A percentile compares a stretch with the other conserved stretches of the same genome.
phyloP scores from a whole-genome alignment of 1,140 invertebrate genomes.

The Venustaconcha ellipsiformis region DNA sequence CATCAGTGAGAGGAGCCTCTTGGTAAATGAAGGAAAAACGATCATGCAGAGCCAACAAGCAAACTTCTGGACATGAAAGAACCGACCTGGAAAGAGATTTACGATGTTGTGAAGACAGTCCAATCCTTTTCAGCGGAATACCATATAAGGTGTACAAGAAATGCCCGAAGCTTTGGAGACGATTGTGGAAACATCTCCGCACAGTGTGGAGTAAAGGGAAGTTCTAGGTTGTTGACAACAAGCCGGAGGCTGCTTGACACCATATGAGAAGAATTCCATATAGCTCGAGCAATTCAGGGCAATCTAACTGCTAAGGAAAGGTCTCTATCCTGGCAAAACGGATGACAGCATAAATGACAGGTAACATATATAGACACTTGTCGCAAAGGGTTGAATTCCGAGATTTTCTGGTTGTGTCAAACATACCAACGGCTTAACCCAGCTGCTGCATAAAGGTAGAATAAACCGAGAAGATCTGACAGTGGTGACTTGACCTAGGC shows the following conservation, averaged over 20 bases:
- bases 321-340: slow-evolving; percentile 12
- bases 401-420: slow-evolving; percentile 17
- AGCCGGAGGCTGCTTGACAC: too few relatives aligned
- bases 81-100: slow-evolving; percentile 10
- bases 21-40: background rate
- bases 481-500: background rate
- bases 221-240: too few relatives aligned
- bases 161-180: slow-evolving; percentile 12
- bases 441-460: slow-evolving; percentile 4
- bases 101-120: too few relatives aligned
- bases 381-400: slow-evolving; percentile 25
- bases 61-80: slow-evolving; percentile 9
- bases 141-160: slow-evolving; percentile 31
- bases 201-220: slow-evolving; percentile 1
- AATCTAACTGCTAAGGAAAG: slow-evolving; percentile 29
- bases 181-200: background rate
- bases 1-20: slow-evolving; percentile 5
- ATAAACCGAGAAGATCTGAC: background rate
- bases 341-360: slow-evolving; percentile 25
- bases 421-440: background rate
- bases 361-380: slow-evolving; percentile 24
- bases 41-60: background rate
- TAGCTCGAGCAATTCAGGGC: slow-evolving; percentile 34
- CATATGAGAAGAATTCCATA: slow-evolving; percentile 3
- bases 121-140: slow-evolving; percentile 5